These are phyloP conservation scores for Actinia tenebrosa DNA, from an alignment of 64 coral and sea anemone genomes.

Conservation along the genomic window DNA sequence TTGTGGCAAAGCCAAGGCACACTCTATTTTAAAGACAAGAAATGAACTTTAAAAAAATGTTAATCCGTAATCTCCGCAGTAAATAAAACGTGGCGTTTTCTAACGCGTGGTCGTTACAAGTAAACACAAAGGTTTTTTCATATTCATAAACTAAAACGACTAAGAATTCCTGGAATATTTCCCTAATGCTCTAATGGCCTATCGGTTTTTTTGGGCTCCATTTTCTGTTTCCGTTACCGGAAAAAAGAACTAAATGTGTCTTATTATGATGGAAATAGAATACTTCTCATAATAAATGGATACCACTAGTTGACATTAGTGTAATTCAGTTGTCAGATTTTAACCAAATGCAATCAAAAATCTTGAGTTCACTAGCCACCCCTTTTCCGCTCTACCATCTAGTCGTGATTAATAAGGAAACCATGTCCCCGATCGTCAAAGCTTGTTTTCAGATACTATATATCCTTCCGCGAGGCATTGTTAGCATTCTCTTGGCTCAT, in stretches of 20 bases:
- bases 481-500: background rate
- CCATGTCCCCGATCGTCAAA: background rate
- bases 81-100: background rate
- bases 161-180: no score
- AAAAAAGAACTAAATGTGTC: background rate
- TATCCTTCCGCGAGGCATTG: background rate
- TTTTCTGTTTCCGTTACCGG: background rate
- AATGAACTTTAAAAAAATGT: background rate
- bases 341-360: constrained; percentile 1
- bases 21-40: background rate
- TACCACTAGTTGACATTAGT: background rate
- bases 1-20: background rate
- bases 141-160: no score
- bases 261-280: background rate
- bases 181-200: no score
- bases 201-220: background rate
- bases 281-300: background rate
- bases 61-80: background rate
- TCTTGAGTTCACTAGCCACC: background rate
- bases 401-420: constrained; percentile 7
- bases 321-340: background rate
- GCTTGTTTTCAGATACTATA: background rate
- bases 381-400: constrained; percentile 6
- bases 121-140: no score
- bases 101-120: background rate